Base-by-base conservation (phyloP, 2,113 vertebrate genomes). In the Pogonocichla stellata region DNA sequence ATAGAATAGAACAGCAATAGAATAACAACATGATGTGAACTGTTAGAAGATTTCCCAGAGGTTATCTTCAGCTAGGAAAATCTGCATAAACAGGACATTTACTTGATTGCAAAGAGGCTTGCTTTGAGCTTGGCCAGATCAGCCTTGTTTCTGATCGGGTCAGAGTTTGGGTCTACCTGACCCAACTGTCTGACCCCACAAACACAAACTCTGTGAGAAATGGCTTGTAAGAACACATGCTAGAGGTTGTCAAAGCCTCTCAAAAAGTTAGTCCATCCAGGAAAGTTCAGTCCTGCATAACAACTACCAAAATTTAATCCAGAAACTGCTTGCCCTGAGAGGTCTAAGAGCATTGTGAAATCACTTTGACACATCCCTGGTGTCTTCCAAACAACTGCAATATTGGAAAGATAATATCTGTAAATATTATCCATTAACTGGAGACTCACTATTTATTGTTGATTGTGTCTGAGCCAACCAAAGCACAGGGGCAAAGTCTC, bases 401-500 rank as follows among this genome's bases (percentile, higher is more conserved):
- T 61, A 34, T 5, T 74, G 58, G n/a, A 62, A 83, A 86, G 62
- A 80, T 57, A 50, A 9, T 34, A 80, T 15, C 40, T 72, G 57
- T 58, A 89, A 81, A 67, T 80, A 88, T 77, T 92, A 90, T 29
- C 64, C n/a, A 86, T 92, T 96, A 94, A 92, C 88, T 2, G 3
- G 18, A 90, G 36, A 14, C 10, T 22, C 19, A 26, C 19, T 54
- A 36, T 54, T 53, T 47, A 77, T 48, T 79, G 34, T 24, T 66
- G 69, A 50, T 25, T 86, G 54, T 61, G 23, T 73, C 22, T 73
- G 72, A 94, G 80, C 43, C 75, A 86, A 16, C 26, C 24, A 90
- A 87, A 93, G 38, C 83, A 62, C 10, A n/a, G 45, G 80, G 67
- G 69, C 80, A 93, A 96, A 95, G 82, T 93, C 81, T 67, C n/a